Evolutionary conservation across 2,113 vertebrate species (phyloP).

Genomic region (Salvelinus fontinalis): DNA sequence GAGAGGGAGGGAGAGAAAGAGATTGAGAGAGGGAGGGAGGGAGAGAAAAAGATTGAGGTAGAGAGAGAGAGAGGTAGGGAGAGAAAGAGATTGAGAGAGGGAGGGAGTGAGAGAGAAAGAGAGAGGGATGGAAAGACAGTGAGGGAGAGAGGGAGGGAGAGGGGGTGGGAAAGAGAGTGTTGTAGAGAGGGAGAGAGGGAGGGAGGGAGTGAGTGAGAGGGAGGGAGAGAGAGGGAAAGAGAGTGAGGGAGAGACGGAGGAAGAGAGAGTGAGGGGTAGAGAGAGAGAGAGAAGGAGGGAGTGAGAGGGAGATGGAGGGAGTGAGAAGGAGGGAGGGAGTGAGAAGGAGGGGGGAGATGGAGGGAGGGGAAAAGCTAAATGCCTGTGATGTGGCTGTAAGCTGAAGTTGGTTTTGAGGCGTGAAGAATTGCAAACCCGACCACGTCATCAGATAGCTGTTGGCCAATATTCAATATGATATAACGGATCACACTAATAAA

Average conservation of each 20-base stretch:
- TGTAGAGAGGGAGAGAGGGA: neutral
- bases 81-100: neutral
- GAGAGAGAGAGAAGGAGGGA: conserved; percentile 1
- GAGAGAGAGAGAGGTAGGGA: neutral
- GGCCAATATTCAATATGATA: neutral
- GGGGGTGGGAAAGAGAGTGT: neutral
- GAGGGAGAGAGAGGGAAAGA: fast-evolving
- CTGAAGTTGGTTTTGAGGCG: conserved; percentile 38
- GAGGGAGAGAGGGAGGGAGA: neutral
- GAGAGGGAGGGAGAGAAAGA: conserved; percentile 14
- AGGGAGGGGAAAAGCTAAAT: neutral
- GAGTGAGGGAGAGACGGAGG: neutral
- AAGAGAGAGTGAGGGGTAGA: too few relatives aligned
- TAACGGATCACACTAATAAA: neutral
- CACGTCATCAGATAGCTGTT: neutral
- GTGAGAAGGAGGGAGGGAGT: too few relatives aligned
- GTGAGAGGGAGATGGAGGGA: neutral
- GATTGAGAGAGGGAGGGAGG: neutral
- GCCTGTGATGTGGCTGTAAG: conserved; percentile 30
- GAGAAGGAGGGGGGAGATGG: too few relatives aligned
- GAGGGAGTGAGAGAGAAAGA: fast-evolving
- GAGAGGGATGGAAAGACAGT: neutral
- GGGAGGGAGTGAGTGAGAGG: fast-evolving
- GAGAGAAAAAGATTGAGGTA: neutral
- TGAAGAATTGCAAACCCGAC: conserved; percentile 18